These are phyloP conservation scores for Hyla sarda DNA, from an alignment of 2,113 vertebrate species.

Conservation along the genomic window DNA sequence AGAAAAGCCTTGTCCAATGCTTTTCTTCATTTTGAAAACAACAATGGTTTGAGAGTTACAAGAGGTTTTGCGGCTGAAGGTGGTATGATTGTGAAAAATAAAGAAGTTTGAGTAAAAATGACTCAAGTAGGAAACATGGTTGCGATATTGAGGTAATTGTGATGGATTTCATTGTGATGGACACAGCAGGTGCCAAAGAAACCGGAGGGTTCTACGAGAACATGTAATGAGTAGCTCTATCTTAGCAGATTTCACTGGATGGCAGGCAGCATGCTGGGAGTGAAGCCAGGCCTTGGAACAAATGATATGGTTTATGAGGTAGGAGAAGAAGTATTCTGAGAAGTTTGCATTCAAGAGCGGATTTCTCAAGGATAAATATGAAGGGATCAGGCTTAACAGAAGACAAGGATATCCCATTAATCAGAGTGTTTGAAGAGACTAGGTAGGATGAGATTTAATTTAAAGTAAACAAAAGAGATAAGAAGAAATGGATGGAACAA, in stretches of 20 bases:
- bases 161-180: constrained; percentile 39
- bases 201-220: constrained; percentile 18
- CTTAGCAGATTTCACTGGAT: constrained; percentile 21
- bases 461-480: constrained; percentile 6
- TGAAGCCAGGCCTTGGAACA: constrained; percentile 24
- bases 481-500: constrained; percentile 3
- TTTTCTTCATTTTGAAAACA: neutral
- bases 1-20: neutral
- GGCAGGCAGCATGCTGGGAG: constrained; percentile 19
- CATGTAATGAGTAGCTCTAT: constrained; percentile 25
- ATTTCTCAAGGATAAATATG: neutral
- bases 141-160: constrained; percentile 29
- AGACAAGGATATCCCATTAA: neutral
- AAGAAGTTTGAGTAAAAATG: constrained; percentile 27
- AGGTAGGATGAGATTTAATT: neutral
- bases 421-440: neutral
- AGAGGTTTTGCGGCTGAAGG: neutral
- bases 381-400: constrained; percentile 14
- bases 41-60: neutral
- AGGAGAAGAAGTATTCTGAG: constrained; percentile 3
- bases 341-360: neutral
- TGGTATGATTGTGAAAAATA: constrained; percentile 10
- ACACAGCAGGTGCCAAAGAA: constrained; percentile 24
- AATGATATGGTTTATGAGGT: constrained; percentile 27
- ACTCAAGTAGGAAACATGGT: neutral